Base-by-base conservation (phyloP, 2,797 vertebrate species). In the Apogon talboti region DNA sequence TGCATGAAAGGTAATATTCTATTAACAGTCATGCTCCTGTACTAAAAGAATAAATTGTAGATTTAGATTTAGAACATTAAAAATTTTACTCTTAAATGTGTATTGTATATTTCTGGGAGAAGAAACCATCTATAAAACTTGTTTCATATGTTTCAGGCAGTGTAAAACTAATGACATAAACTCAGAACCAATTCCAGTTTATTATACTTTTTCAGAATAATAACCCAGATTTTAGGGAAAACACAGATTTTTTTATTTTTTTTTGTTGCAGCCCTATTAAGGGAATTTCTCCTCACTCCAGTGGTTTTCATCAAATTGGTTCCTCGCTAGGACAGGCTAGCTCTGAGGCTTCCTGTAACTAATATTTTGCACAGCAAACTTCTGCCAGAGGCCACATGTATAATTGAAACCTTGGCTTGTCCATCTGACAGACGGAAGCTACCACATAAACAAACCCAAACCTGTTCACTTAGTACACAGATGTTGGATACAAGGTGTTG, bases 331-430 rank as follows among this genome's bases (percentile, higher is more conserved):
- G 43, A 71, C 58, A 49, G 59, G 21, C 42, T 21, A 2, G 73
- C 62, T 84, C 57, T 45, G 76, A 74, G 75, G 68, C 68, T 69
- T 63, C 63, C 65, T 81, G 55, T 50, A 66, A 71, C 77, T 63
- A 76, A 76, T 71, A 75, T 74, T 82, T 81, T 81, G 69, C 70
- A 83, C 72, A 80, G 78, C 69, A 81, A 79, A 83, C 76, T 48
- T 82, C 68, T 58, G 76, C 86, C 77, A 66, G 78, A 82, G 83
- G 85, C 68, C 78, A 79, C 81, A 70, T 86, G 61, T 85, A 82
- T 78, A 79, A 85, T 65, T 66, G 41, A 88, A 76, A 71, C 61
- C 51, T 61, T 18, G 60, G 78, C 74, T 74, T 69, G 84, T 85
- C 85, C 79, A 58, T 79, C 71, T 75, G 69, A 79, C 28, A 30